A percentile compares a stretch with the other conserved stretches of the same genome.
Evolutionary conservation across 2,113 vertebrate genomes (phyloP).

Genomic region (Capreolus pygargus): DNA sequence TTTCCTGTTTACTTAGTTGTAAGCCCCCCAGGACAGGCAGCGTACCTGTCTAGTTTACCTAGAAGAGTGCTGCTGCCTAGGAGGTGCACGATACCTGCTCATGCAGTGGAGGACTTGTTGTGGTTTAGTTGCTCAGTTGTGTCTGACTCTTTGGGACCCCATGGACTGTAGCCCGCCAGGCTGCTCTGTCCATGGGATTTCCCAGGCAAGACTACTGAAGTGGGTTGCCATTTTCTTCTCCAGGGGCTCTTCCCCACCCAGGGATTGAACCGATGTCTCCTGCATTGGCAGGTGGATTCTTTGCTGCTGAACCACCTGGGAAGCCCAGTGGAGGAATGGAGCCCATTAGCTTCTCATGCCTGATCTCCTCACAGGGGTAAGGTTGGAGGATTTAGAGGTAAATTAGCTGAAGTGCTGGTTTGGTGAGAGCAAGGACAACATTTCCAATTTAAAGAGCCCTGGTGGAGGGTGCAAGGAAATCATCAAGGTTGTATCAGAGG

Average conservation of each 20-base stretch:
- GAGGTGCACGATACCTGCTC: rapidly evolving
- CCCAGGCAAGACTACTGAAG: background rate
- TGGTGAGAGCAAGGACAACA: background rate
- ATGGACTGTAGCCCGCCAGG: background rate
- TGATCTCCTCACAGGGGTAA: background rate
- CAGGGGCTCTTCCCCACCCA: background rate
- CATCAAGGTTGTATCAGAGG: slow-evolving; percentile 31
- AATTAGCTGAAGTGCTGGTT: background rate
- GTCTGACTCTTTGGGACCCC: background rate
- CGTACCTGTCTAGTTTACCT: rapidly evolving
- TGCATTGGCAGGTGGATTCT: background rate
- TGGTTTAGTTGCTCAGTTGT: background rate
- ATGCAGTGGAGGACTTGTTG: rapidly evolving
- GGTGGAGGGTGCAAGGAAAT: background rate
- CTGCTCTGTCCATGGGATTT: background rate
- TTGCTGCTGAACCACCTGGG: background rate
- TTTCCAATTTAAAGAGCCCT: background rate
- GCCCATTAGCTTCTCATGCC: rapidly evolving
- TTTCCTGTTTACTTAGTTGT: background rate
- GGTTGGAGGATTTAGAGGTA: background rate
- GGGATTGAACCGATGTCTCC: background rate
- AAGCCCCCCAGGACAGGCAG: background rate
- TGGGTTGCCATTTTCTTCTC: background rate
- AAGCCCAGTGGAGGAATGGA: background rate
- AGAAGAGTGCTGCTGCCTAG: rapidly evolving